Conservation (phyloP, 2,888 invertebrate species). For the Lochmaea crataegi region DNA sequence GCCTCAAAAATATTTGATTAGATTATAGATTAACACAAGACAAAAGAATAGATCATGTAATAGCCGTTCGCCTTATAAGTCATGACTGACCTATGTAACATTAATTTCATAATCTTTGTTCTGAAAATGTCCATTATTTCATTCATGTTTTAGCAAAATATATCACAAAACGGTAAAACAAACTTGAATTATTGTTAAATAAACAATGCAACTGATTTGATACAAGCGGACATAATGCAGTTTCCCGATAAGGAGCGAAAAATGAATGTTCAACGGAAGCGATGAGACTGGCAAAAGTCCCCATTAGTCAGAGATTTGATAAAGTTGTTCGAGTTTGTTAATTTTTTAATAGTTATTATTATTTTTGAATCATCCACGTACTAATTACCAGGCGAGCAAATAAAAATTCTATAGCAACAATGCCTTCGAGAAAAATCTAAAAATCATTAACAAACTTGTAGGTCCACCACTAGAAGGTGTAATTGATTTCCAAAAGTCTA, state of each 20-base stretch:
- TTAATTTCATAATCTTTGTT: background rate
- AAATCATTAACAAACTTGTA: no score
- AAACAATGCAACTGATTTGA: background rate
- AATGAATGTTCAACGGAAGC: background rate
- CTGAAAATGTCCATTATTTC: conserved; percentile 7
- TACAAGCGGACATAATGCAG: background rate
- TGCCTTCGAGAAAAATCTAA: no score
- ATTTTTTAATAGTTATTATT: background rate
- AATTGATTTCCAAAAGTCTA: no score
- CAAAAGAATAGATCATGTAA: background rate
- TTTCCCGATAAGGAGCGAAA: background rate
- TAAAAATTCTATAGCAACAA: no score
- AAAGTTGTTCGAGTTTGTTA: background rate
- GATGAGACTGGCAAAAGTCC: background rate
- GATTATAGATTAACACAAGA: background rate
- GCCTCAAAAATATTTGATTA: background rate
- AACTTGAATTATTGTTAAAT: background rate
- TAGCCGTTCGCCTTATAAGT: conserved; percentile 1
- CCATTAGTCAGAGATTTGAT: background rate
- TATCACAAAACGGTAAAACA: background rate
- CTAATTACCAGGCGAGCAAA: no score
- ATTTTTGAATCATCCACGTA: no score
- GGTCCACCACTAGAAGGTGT: no score
- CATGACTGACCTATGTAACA: conserved; percentile 12
- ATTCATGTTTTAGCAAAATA: background rate